These are phyloP conservation scores for Sphaerolaimus hirsutus DNA, from an alignment of 2,888 invertebrate genomes.

Conservation along the genomic window DNA sequence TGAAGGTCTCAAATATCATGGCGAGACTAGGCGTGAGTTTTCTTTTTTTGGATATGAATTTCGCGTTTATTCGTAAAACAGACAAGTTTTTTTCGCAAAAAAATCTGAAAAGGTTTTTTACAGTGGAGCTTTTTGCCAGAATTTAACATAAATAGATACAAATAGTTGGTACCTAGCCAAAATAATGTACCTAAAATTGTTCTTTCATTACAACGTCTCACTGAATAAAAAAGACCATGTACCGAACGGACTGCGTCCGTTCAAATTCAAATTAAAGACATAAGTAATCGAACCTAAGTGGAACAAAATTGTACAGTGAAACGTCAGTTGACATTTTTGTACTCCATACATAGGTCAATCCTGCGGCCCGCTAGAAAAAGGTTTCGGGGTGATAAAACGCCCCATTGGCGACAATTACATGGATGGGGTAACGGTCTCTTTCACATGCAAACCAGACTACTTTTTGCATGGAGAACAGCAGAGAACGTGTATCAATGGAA, in stretches of 20 bases:
- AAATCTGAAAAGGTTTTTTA: not conserved
- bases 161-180: too few relatives aligned
- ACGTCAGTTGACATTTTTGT: not conserved
- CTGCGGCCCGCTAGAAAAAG: slow-evolving; percentile 14
- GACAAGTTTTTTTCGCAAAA: not conserved
- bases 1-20: slow-evolving; percentile 4
- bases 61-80: not conserved
- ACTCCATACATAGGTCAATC: slow-evolving; percentile 8
- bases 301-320: too few relatives aligned
- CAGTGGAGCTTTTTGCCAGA: too few relatives aligned
- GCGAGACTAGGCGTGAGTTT: slow-evolving; percentile 3
- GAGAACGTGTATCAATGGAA: slow-evolving; percentile 13
- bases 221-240: too few relatives aligned
- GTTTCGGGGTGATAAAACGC: slow-evolving; percentile 12
- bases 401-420: slow-evolving; percentile 16
- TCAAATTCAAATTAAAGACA: too few relatives aligned
- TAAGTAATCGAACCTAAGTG: too few relatives aligned
- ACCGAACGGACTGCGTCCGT: too few relatives aligned
- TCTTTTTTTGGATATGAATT: not conserved
- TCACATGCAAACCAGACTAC: slow-evolving; percentile 15
- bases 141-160: too few relatives aligned
- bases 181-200: too few relatives aligned
- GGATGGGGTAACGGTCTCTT: slow-evolving; percentile 14
- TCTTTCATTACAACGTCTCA: too few relatives aligned
- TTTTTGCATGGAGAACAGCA: slow-evolving; percentile 13